A percentile compares a stretch with the other conserved stretches of the same genome.
Conservation (phyloP, 2,797 vertebrate genomes). For the Harpagifer antarcticus region DNA sequence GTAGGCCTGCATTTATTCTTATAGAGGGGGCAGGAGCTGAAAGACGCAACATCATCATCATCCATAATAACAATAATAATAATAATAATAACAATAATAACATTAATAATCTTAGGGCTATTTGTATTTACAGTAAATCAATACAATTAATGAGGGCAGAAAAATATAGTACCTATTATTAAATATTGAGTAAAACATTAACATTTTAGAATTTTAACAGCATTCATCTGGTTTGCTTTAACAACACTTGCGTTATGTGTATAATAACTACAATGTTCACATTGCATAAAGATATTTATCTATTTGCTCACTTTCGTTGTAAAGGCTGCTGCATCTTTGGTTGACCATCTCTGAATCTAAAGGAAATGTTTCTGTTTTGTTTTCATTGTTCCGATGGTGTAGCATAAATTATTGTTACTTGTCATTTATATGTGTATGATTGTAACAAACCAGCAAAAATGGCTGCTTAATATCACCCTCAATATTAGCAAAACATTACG, state of each 20-base stretch:
- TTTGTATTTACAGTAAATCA: neutral
- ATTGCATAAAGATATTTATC: neutral
- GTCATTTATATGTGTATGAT: neutral
- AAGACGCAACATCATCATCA: slow-evolving; percentile 30
- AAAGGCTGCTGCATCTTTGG: neutral
- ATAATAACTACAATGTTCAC: neutral
- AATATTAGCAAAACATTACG: slow-evolving; percentile 11
- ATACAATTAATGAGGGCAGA: neutral
- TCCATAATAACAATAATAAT: neutral
- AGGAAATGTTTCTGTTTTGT: neutral
- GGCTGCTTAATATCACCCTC: neutral
- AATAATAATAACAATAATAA: slow-evolving; percentile 33
- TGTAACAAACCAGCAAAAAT: neutral
- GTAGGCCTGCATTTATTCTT: slow-evolving; percentile 80
- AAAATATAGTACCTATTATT: neutral
- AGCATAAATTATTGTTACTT: neutral
- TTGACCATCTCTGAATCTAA: neutral
- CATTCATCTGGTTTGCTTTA: neutral
- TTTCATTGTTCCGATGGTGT: neutral
- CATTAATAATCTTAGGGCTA: neutral
- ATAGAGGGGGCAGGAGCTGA: slow-evolving; percentile 60
- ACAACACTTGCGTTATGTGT: neutral
- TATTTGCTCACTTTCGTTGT: neutral
- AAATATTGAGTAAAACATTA: neutral
- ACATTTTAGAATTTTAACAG: neutral